A percentile compares a stretch with the other conserved stretches of the same genome.
These are phyloP conservation scores for Platalea minor DNA, from an alignment of 2,797 vertebrate genomes.

Conservation along the genomic window DNA sequence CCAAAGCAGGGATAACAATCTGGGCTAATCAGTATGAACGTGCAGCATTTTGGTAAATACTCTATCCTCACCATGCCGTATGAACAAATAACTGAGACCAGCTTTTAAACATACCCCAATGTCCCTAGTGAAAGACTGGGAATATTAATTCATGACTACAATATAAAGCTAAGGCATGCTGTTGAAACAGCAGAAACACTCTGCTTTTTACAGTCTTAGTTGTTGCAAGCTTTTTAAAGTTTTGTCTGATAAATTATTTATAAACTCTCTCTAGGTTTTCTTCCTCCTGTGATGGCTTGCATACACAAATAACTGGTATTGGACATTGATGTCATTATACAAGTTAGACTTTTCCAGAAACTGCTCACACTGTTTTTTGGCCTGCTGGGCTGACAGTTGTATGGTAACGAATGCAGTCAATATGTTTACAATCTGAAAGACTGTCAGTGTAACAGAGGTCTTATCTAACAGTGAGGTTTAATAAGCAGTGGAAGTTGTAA, in stretches of 20 bases:
- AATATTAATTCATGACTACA: background rate
- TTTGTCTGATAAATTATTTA: constrained; percentile 25
- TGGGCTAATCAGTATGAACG: background rate
- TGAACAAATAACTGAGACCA: background rate
- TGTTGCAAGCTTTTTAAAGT: background rate
- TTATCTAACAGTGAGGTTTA: constrained; percentile 17
- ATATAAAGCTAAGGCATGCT: background rate
- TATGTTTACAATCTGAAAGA: background rate
- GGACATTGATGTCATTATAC: constrained; percentile 12
- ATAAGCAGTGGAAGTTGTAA: constrained; percentile 2
- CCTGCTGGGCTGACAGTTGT: background rate
- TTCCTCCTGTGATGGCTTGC: background rate
- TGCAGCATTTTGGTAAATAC: background rate
- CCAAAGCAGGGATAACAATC: background rate
- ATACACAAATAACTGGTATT: background rate
- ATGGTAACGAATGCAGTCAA: constrained; percentile 4
- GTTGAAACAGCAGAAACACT: background rate
- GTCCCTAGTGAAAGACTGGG: background rate
- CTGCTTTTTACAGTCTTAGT: background rate
- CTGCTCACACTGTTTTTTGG: background rate
- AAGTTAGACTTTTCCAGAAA: constrained; percentile 19
- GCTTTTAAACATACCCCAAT: background rate
- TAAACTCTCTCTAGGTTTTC: background rate
- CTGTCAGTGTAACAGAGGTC: background rate
- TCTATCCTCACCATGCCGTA: background rate